Evolutionary conservation across 2,888 invertebrate species (phyloP), one percentile per base, ranked within the genome.

Genomic region (Chloroclystis v-ata): DNA sequence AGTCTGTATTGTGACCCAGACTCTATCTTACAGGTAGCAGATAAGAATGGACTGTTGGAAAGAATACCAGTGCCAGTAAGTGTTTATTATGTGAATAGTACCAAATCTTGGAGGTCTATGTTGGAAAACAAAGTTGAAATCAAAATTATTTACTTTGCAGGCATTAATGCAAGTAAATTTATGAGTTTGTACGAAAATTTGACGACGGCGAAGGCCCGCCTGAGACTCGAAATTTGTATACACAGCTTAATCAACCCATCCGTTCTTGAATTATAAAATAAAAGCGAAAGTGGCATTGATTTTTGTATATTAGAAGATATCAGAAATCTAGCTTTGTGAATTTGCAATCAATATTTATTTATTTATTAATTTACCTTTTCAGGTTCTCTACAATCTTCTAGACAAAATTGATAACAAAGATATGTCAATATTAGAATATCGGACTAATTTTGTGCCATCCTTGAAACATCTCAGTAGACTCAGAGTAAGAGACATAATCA

Each of bases 1-100:
- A 85, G 84, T 43, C 50, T 88, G 14, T 63, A 67, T 24, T 79
- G 81, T 60, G 88, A 88, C 52, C 86, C 88, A 1, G 78, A 67
- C 9, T 57, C 67, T 26, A 51, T 84, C 12, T 47, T 89, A 12
- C 52, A 57, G 29, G 76, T 72, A 63, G 72, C 76, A 4, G 51
- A 54, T 57, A 56, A 67, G 1, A 65, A 66, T 63, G 69, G 68
- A 8, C 32, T 75, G 9, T 41, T 80, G 13, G 66, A 68, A 30
- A 65, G 76, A 38, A 69, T 85, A 54, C 67, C 80, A 40, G 46
- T 54, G 47, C 54, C 65, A 53, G 86, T 82, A 66, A 28, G 25
- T 46, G 26, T 16, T 39, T 37, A 26, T 8, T 12, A 12, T 28
- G 1, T 35, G 10, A n/a, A 24, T 9, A 24, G 1, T 12, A 24